Percentiles rank a stretch among this genome's conserved stretches.
Evolutionary conservation across 64 coral and sea anemone genomes (phyloP).

Genomic region (Orbicella faveolata): DNA sequence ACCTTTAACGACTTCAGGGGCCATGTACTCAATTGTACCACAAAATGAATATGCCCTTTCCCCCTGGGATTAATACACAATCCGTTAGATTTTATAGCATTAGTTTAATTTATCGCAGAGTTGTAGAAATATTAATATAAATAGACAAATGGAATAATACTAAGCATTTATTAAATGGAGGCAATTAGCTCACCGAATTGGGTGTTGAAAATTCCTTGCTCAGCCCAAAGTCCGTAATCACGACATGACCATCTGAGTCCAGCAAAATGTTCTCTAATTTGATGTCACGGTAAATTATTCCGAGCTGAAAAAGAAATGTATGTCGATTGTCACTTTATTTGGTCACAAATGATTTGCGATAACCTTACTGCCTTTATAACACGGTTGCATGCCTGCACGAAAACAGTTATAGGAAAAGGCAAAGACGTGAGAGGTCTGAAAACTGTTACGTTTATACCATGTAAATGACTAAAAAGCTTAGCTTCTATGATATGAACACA

Average conservation of each 20-base stretch:
- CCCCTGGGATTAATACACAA: slow-evolving; percentile 36
- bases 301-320: slow-evolving; percentile 73
- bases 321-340: neutral
- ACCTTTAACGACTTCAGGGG: slow-evolving; percentile 96
- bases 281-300: slow-evolving; percentile 99
- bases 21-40: slow-evolving; percentile 99
- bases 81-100: neutral
- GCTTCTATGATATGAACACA: too few relatives aligned
- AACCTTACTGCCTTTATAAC: neutral
- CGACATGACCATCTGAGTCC: slow-evolving; percentile 91
- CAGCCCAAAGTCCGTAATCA: slow-evolving; percentile 97
- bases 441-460: too few relatives aligned
- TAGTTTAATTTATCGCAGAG: too few relatives aligned
- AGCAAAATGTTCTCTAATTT: slow-evolving; percentile 97
- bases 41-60: slow-evolving; percentile 97
- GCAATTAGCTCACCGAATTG: slow-evolving; percentile 72
- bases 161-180: neutral
- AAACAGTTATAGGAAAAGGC: neutral
- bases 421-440: too few relatives aligned
- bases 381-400: neutral
- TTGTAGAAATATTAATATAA: neutral
- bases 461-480: too few relatives aligned
- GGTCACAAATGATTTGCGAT: neutral
- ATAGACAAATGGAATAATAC: neutral
- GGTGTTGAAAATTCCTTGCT: slow-evolving; percentile 93